Evolutionary conservation across 35 echinoderm and acorn worm species (phyloP).

Genomic region (Anneissia japonica): DNA sequence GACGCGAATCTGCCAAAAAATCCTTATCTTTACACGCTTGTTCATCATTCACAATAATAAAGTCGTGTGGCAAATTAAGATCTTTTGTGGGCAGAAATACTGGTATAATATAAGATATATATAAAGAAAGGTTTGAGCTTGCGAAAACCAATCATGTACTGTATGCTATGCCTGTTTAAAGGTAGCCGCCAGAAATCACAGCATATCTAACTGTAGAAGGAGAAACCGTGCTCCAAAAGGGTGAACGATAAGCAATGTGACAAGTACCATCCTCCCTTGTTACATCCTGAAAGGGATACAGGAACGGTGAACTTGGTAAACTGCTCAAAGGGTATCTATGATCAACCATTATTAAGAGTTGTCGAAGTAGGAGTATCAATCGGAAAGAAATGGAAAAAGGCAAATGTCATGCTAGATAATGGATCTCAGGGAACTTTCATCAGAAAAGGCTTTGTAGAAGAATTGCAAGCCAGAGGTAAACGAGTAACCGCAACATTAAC

Average conservation of each 20-base stretch:
- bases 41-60: no score
- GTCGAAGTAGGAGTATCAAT: conserved; percentile 2
- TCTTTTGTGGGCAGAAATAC: no score
- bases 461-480: no score
- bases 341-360: conserved; percentile 21
- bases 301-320: neutral
- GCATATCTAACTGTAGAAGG: conserved; percentile 14
- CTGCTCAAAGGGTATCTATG: neutral
- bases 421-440: no score
- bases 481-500: no score
- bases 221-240: conserved; percentile 4
- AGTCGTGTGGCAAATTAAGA: no score
- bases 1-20: no score
- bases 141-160: no score
- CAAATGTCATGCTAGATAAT: conserved; percentile 27
- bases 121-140: no score
- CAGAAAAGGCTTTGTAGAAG: no score
- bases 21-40: no score
- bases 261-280: conserved; percentile 3
- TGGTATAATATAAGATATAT: no score
- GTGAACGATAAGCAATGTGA: conserved; percentile 2
- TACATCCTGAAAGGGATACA: neutral
- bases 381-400: neutral
- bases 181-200: conserved; percentile 30
- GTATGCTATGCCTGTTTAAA: conserved; percentile 36